Evolutionary conservation across 2,797 vertebrate genomes (phyloP).

Genomic region (Syncerus caffer): DNA sequence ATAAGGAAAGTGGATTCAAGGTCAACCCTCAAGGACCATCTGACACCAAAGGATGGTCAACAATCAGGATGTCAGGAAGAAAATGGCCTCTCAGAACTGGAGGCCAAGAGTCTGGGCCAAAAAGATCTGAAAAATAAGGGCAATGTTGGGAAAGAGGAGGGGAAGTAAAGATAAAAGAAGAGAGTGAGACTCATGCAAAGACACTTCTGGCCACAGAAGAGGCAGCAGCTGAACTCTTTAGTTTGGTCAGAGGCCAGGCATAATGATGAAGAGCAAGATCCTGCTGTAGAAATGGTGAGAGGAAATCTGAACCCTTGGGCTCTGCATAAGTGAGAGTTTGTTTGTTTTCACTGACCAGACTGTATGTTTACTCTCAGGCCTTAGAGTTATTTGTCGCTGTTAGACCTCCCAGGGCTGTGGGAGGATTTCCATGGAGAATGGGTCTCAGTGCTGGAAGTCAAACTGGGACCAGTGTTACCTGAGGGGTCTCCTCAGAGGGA

Average conservation of each 20-base stretch:
- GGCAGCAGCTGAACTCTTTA: constrained; percentile 9
- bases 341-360: constrained; percentile 59
- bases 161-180: constrained; percentile 49
- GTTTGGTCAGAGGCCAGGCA: constrained; percentile 50
- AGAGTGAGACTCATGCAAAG: background rate
- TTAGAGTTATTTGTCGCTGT: constrained; percentile 17
- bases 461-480: background rate
- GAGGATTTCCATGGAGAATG: constrained; percentile 17
- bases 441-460: background rate
- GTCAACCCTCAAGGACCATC: background rate
- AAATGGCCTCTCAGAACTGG: constrained; percentile 19
- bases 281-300: background rate
- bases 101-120: constrained; percentile 16
- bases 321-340: constrained; percentile 29
- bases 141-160: background rate
- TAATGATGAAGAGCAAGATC: constrained; percentile 31
- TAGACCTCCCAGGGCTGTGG: background rate
- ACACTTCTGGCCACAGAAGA: background rate
- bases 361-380: background rate
- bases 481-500: background rate
- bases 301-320: constrained; percentile 46
- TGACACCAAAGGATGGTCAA: background rate
- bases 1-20: background rate
- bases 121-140: constrained; percentile 36
- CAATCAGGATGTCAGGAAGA: background rate